phyloP scores from a whole-genome alignment of 2,888 invertebrate genomes.

The Drosophila anomalipes region DNA sequence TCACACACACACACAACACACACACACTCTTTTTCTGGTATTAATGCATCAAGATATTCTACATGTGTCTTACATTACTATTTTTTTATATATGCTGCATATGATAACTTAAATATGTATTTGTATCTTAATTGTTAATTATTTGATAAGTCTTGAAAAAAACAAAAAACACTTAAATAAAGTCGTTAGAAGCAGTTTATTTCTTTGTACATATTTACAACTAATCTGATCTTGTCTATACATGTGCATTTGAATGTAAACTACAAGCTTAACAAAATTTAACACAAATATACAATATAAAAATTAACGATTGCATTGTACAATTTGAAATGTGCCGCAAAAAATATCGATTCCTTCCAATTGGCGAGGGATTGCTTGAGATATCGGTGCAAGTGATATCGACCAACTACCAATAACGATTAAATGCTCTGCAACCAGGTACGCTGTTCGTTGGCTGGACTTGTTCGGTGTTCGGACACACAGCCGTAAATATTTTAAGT shows the following conservation, averaged over 20 bases:
- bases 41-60: slow-evolving; percentile 59
- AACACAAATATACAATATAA: neutral
- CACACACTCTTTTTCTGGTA: slow-evolving; percentile 46
- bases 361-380: neutral
- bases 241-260: neutral
- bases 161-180: slow-evolving; percentile 47
- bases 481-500: neutral
- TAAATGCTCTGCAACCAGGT: neutral
- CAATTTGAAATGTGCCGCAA: neutral
- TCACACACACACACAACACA: slow-evolving; percentile 8
- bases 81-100: slow-evolving; percentile 54
- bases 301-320: neutral
- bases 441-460: neutral
- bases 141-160: slow-evolving; percentile 64
- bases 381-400: neutral
- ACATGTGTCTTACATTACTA: slow-evolving; percentile 61
- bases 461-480: neutral
- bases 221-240: neutral
- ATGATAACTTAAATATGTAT: slow-evolving; percentile 45
- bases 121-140: slow-evolving; percentile 73
- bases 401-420: neutral
- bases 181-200: slow-evolving; percentile 64
- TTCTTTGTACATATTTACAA: slow-evolving; percentile 27
- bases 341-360: neutral
- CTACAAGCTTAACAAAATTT: neutral